Evolutionary conservation across 2,113 vertebrate genomes (phyloP), one percentile per base, ranked within the genome.

Genomic region (Perca flavescens): DNA sequence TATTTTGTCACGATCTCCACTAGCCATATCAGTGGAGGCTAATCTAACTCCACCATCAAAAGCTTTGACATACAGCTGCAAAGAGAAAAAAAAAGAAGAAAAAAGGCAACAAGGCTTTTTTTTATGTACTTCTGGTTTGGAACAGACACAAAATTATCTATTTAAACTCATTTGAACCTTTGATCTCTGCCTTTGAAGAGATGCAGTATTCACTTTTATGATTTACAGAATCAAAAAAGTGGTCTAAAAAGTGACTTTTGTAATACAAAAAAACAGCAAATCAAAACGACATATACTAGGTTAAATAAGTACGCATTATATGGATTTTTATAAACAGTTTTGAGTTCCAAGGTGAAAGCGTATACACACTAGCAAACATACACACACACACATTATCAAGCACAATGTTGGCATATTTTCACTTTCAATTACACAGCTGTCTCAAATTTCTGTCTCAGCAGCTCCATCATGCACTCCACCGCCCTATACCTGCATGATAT

Each of bases 341-440:
- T 46, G 46, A 31, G 11, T 71, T 15, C 13, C 36, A 74, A 58
- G 31, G 31, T 61, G 46, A 67, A 74, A 7, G 63, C 19, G 21
- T 6, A 28, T 1, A 1, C 31, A 34, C 50, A 71, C 52, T 62
- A 13, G 53, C 2, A 47, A 8, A 53, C 52, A 56, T 54, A 57
- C 31, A 40, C 36, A 22, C 22, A 63, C 22, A 63, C 22, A 73
- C 70, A 67, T 57, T 82, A 72, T 81, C 62, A 63, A 77, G 40
- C 71, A 62, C 64, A 65, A 73, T 87, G 67, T 76, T 81, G 79
- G 60, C 57, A 81, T 76, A 82, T 88, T 91, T 86, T 92, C 84
- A 47, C 52, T 88, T 92, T 90, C 87, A 92, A 83, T 92, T 90
- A 84, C 85, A 88, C 36, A 83, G 78, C 80, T 87, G 81, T 86